A percentile compares a stretch with the other conserved stretches of the same genome.
phyloP scores from a whole-genome alignment of 2,888 invertebrate species.

The Pandemis heparana region DNA sequence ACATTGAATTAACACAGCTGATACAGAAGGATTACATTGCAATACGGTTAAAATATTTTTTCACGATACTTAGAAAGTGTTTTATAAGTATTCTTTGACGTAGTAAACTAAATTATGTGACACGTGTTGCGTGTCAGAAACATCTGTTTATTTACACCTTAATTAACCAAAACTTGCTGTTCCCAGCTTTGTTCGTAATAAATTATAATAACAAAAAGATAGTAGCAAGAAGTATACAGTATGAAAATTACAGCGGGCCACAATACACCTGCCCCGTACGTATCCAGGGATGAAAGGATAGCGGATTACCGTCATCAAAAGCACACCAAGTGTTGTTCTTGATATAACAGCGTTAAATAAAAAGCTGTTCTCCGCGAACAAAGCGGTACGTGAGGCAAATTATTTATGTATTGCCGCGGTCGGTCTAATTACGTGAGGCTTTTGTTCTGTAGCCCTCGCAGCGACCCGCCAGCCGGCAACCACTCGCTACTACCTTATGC shows the following conservation, averaged over 20 bases:
- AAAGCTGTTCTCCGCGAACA: constrained; percentile 78
- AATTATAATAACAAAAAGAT: constrained; percentile 47
- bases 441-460: constrained; percentile 76
- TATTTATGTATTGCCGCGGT: constrained; percentile 84
- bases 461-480: constrained; percentile 51
- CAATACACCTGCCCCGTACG: constrained; percentile 39
- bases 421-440: constrained; percentile 83
- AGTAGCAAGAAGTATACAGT: constrained; percentile 32
- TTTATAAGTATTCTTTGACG: background rate
- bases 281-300: constrained; percentile 65
- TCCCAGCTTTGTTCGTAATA: constrained; percentile 13
- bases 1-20: background rate
- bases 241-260: constrained; percentile 35
- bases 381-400: constrained; percentile 84
- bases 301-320: constrained; percentile 73
- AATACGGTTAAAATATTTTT: no score
- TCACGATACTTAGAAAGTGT: no score
- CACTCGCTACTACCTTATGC: constrained; percentile 65
- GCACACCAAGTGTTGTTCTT: constrained; percentile 77
- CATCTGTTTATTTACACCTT: constrained; percentile 18
- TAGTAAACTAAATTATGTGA: background rate
- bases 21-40: background rate
- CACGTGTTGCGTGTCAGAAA: constrained; percentile 17
- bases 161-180: constrained; percentile 22
- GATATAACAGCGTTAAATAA: constrained; percentile 82